phyloP scores from a whole-genome alignment of 2,888 invertebrate genomes.

The Liopterus haemorrhoidalis region DNA sequence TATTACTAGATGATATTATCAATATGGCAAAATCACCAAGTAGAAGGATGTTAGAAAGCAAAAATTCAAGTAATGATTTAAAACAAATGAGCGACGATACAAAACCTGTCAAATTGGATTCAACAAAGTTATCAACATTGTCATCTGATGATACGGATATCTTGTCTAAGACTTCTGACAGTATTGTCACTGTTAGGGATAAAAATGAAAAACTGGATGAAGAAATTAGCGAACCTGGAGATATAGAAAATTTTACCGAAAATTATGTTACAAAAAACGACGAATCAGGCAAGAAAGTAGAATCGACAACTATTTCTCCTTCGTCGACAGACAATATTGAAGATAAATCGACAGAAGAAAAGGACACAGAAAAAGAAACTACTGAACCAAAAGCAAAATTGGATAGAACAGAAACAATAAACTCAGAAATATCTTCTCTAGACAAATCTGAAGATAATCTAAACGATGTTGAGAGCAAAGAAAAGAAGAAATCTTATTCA shows the following conservation, averaged over 20 bases:
- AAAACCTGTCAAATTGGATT: no score
- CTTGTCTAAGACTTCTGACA: no score
- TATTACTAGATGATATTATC: background rate
- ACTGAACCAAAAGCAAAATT: conserved; percentile 7
- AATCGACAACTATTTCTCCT: no score
- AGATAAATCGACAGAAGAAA: conserved; percentile 8
- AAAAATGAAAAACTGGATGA: background rate
- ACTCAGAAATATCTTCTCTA: conserved; percentile 11
- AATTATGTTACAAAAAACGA: background rate
- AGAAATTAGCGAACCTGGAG: background rate
- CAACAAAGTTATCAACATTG: no score
- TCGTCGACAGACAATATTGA: background rate
- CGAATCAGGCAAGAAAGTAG: no score
- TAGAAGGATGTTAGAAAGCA: no score
- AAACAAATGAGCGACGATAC: no score
- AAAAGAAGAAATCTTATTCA: background rate
- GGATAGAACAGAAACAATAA: conserved; percentile 7
- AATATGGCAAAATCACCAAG: background rate
- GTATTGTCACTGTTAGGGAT: no score
- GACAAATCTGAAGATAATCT: conserved; percentile 9
- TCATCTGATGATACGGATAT: no score
- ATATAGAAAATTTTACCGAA: background rate
- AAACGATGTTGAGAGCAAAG: background rate
- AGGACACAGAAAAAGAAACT: conserved; percentile 11
- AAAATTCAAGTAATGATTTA: no score